These are phyloP conservation scores for Harpalus rufipes DNA, from an alignment of 2,888 invertebrate genomes.

Conservation along the genomic window DNA sequence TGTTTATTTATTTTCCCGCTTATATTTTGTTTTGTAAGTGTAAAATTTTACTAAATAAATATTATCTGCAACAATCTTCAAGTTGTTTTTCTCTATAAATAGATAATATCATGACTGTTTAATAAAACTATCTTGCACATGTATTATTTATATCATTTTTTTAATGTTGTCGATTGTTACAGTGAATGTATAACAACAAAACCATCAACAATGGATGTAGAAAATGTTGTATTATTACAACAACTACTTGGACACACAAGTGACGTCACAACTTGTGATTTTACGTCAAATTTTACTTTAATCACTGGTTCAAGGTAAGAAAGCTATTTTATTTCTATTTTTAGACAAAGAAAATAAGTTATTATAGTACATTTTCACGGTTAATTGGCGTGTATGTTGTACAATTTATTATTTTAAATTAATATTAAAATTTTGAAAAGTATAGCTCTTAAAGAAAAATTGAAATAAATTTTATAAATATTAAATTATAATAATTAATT, in stretches of 20 bases:
- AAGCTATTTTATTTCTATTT: not conserved
- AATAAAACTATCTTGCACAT: too few relatives aligned
- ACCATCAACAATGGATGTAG: conserved; percentile 67
- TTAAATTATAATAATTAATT: too few relatives aligned
- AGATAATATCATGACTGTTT: too few relatives aligned
- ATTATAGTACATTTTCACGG: too few relatives aligned
- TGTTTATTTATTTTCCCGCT: not conserved
- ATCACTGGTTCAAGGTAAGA: conserved; percentile 83
- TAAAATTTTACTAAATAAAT: too few relatives aligned
- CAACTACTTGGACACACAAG: conserved; percentile 79
- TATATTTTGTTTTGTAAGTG: not conserved
- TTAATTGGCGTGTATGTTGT: too few relatives aligned
- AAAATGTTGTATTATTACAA: conserved; percentile 77
- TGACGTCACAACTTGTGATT: conserved; percentile 84
- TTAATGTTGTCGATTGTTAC: conserved; percentile 54
- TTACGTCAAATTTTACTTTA: conserved; percentile 79
- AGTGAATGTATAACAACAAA: conserved; percentile 52
- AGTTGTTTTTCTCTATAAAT: not conserved
- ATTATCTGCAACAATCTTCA: not conserved
- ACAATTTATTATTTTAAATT: too few relatives aligned
- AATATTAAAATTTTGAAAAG: too few relatives aligned
- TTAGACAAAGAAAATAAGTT: too few relatives aligned
- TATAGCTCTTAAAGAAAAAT: too few relatives aligned
- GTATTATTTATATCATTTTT: not conserved
- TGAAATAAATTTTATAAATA: too few relatives aligned